These are phyloP conservation scores for Matsumurasca onukii DNA, from an alignment of 1,140 invertebrate genomes.

Conservation along the genomic window DNA sequence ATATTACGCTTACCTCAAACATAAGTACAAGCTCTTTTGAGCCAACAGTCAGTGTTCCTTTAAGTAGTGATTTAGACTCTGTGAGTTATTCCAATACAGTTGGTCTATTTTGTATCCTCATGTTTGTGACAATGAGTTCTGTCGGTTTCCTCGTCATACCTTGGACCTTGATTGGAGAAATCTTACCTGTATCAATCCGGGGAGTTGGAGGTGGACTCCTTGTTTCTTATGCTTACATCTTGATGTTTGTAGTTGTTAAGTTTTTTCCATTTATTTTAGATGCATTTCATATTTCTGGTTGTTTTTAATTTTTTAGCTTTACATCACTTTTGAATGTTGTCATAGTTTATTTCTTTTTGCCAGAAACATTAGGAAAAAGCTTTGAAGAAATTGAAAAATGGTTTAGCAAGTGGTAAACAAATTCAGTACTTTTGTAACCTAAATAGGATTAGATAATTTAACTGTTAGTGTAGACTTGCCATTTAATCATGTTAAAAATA, in stretches of 20 bases:
- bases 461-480: no score
- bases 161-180: constrained; percentile 60
- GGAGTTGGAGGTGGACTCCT: constrained; percentile 56
- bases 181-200: constrained; percentile 48
- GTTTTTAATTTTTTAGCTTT: constrained; percentile 63
- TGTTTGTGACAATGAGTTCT: constrained; percentile 56
- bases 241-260: constrained; percentile 66
- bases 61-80: background rate
- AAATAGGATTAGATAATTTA: no score
- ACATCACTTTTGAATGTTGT: constrained; percentile 57
- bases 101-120: constrained; percentile 48
- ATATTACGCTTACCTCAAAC: background rate
- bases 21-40: background rate
- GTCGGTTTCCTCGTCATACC: constrained; percentile 61
- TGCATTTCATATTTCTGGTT: constrained; percentile 51
- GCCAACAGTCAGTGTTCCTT: background rate
- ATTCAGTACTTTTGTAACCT: no score
- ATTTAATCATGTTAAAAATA: no score
- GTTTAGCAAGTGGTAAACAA: no score
- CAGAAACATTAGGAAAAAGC: constrained; percentile 71
- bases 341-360: constrained; percentile 63
- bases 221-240: constrained; percentile 59
- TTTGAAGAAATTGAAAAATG: constrained; percentile 57
- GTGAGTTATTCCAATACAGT: background rate
- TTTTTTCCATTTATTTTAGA: constrained; percentile 57